Evolutionary conservation across 2,888 invertebrate genomes (phyloP).

Genomic region (Dryomyza anilis): DNA sequence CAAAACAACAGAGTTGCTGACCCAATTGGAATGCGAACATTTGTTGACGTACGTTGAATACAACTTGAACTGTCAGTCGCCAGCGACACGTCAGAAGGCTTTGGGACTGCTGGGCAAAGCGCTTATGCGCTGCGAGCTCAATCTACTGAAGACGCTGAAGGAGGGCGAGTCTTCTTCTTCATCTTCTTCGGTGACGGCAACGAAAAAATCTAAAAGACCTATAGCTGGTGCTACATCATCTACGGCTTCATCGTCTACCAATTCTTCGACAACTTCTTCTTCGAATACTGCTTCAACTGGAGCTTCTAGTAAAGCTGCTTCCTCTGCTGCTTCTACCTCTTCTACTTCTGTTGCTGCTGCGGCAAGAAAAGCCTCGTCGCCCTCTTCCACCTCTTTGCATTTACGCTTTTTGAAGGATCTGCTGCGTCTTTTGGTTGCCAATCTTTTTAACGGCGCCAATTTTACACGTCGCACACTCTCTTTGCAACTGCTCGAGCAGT

Average conservation of each 20-base stretch:
- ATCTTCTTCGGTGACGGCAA: conserved; percentile 32
- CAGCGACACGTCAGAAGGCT: conserved; percentile 72
- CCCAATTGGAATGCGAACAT: conserved; percentile 67
- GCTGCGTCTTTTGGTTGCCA: conserved; percentile 63
- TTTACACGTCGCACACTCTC: conserved; percentile 68
- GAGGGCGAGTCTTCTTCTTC: conserved; percentile 31
- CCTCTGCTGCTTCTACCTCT: no score
- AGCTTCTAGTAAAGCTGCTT: background rate
- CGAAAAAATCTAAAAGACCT: no score
- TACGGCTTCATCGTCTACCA: no score
- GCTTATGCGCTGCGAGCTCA: conserved; percentile 64
- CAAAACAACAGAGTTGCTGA: conserved; percentile 73
- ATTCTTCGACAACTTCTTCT: no score
- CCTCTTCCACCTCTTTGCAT: conserved; percentile 50
- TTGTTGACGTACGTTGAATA: conserved; percentile 69
- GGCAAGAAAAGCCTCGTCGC: no score
- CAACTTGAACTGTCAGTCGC: conserved; percentile 73
- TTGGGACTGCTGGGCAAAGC: conserved; percentile 68
- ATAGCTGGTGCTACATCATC: no score
- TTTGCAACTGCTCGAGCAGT: conserved; percentile 64
- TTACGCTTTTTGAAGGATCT: conserved; percentile 62
- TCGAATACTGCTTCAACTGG: no score
- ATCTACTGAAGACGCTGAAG: conserved; percentile 48
- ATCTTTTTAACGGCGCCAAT: conserved; percentile 69
- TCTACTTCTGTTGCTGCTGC: no score